phyloP scores from a whole-genome alignment of 2,113 vertebrate species.

The Sardina pilchardus region DNA sequence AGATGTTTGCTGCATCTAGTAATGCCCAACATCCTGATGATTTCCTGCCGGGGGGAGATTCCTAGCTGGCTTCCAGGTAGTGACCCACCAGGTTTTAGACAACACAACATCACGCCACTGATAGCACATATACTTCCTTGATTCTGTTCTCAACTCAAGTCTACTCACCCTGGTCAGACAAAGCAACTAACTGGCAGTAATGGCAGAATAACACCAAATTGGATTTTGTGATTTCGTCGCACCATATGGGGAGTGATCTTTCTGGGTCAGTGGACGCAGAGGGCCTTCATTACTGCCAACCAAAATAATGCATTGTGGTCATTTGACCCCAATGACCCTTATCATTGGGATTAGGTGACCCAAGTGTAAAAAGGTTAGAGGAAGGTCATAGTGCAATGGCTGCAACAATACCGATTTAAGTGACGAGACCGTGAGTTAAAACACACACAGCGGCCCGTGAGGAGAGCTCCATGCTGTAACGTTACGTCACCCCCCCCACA shows the following conservation, averaged over 20 bases:
- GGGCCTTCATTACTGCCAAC: background rate
- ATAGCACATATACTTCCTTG: background rate
- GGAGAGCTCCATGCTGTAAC: background rate
- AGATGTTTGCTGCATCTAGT: background rate
- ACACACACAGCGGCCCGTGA: background rate
- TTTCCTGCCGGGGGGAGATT: background rate
- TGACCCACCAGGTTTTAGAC: background rate
- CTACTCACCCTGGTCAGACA: background rate
- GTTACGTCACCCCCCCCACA: background rate
- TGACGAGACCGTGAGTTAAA: background rate
- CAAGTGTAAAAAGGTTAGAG: background rate
- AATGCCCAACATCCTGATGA: background rate
- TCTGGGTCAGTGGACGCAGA: constrained; percentile 28
- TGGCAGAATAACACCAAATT: no score
- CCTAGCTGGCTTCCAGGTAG: background rate
- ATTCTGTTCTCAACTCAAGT: background rate
- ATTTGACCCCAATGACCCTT: constrained; percentile 45
- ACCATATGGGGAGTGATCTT: background rate
- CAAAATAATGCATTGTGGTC: constrained; percentile 41
- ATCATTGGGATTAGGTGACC: constrained; percentile 23
- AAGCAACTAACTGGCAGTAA: background rate
- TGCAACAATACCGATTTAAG: background rate
- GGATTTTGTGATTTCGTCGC: background rate
- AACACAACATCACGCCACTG: background rate
- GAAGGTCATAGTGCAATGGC: constrained; percentile 6